Conservation (phyloP, 2,888 invertebrate genomes). For the Sepioteuthis lessoniana region DNA sequence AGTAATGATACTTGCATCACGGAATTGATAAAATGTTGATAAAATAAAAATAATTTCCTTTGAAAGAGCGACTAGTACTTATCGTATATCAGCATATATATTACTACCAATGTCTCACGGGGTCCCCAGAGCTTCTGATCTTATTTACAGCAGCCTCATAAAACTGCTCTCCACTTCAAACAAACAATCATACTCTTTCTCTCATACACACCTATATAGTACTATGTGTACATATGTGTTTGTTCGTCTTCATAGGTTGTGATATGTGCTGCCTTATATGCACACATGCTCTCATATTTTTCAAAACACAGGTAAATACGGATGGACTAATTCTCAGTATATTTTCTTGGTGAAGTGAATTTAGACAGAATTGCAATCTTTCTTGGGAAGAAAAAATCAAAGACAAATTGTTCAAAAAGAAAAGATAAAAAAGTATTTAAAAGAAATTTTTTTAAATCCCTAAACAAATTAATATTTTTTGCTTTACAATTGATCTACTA, state of each 20-base stretch:
- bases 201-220: neutral
- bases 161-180: constrained; percentile 6
- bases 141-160: constrained; percentile 33
- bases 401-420: neutral
- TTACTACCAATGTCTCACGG: constrained; percentile 21
- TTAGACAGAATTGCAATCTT: neutral
- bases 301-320: neutral
- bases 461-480: neutral
- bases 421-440: neutral
- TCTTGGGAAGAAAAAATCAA: neutral
- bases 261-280: neutral
- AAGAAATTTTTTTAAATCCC: neutral
- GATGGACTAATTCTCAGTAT: neutral
- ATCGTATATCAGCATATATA: constrained; percentile 33
- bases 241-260: neutral
- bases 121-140: neutral
- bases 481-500: too few relatives aligned
- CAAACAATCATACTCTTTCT: neutral
- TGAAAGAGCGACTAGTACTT: constrained; percentile 23
- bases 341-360: neutral
- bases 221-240: neutral
- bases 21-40: constrained; percentile 16
- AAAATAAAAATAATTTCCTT: constrained; percentile 25
- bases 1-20: constrained; percentile 23
- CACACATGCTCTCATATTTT: neutral